These are phyloP conservation scores for Myrmecobius fasciatus DNA, from an alignment of 2,113 vertebrate species.

Conservation along the genomic window DNA sequence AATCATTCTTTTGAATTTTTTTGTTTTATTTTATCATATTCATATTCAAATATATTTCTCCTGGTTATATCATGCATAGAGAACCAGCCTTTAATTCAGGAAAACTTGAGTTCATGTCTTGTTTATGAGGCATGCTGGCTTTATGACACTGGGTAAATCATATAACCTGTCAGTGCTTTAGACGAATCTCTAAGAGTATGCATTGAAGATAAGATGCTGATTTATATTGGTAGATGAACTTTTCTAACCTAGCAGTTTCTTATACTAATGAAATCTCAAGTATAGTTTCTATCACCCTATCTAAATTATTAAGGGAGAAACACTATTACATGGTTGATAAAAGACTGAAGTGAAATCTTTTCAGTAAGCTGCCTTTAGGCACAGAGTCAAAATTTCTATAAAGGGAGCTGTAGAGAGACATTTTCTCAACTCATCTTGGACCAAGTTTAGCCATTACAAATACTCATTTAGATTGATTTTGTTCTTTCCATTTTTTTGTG, in stretches of 20 bases:
- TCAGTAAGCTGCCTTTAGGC: background rate
- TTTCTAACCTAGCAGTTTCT: background rate
- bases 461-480: background rate
- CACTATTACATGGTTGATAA: constrained; percentile 12
- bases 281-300: background rate
- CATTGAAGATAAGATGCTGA: background rate
- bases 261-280: background rate
- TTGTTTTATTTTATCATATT: background rate
- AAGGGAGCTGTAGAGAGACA: background rate
- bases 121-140: background rate
- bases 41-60: background rate
- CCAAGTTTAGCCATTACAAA: background rate
- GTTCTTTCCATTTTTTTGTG: background rate
- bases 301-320: background rate
- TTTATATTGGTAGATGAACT: background rate
- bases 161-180: background rate
- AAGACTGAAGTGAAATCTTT: constrained; percentile 13
- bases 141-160: background rate
- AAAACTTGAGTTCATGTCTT: background rate
- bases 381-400: background rate
- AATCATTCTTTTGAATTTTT: background rate
- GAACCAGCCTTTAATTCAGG: background rate
- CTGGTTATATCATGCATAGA: background rate
- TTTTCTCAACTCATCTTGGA: background rate
- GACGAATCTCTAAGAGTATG: background rate